phyloP scores from a whole-genome alignment of 2,888 invertebrate genomes.

The Lithophane semibrunnea region DNA sequence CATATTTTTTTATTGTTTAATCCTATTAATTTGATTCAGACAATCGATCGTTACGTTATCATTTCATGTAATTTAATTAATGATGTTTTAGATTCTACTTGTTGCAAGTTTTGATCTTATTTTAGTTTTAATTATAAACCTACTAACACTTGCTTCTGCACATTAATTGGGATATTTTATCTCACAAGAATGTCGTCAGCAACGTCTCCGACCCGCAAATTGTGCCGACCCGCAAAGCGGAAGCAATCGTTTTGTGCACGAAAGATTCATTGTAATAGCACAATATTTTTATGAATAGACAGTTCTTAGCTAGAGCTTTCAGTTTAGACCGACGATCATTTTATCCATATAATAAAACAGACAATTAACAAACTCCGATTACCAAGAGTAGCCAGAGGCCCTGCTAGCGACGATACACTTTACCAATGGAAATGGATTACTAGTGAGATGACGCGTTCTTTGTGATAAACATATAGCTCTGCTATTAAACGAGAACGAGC shows the following conservation, averaged over 20 bases:
- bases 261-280: neutral
- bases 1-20: neutral
- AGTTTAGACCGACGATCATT: neutral
- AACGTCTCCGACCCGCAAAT: neutral
- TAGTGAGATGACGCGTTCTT: neutral
- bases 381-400: neutral
- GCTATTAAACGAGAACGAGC: neutral
- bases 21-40: neutral
- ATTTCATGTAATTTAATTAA: constrained; percentile 20
- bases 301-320: neutral
- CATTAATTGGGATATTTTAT: neutral
- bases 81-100: neutral
- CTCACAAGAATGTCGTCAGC: neutral
- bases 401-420: neutral
- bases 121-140: constrained; percentile 10
- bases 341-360: neutral
- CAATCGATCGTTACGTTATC: neutral
- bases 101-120: constrained; percentile 2
- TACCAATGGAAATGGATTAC: neutral
- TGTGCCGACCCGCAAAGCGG: neutral
- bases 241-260: neutral
- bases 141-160: constrained; percentile 39
- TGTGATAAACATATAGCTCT: constrained; percentile 8
- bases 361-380: neutral
- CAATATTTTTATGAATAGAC: neutral